Percentiles rank a stretch among this genome's conserved stretches.
phyloP scores from a whole-genome alignment of 2,113 vertebrate species.

The Brachypodius melanocephalos region DNA sequence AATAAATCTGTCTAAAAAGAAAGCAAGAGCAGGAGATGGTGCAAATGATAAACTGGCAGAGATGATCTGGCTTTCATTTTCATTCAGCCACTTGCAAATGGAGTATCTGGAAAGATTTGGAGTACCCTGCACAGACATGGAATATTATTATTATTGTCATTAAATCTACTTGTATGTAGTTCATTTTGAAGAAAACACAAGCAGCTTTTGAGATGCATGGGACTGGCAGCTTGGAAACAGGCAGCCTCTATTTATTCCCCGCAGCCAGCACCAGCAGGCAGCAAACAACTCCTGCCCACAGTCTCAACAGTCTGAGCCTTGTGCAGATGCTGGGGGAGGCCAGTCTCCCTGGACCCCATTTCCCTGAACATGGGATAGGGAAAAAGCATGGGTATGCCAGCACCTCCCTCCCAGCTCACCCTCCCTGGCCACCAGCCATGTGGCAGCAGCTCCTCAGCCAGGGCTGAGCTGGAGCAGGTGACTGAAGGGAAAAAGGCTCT shows the following conservation, averaged over 20 bases:
- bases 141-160: background rate
- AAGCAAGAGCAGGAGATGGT: background rate
- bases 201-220: background rate
- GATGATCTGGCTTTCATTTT: slow-evolving; percentile 10
- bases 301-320: background rate
- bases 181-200: slow-evolving; percentile 15
- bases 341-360: background rate
- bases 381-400: fast-evolving
- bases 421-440: background rate
- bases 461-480: slow-evolving; percentile 15
- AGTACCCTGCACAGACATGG: background rate
- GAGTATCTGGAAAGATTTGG: background rate
- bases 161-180: slow-evolving; percentile 1
- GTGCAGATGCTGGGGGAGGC: background rate
- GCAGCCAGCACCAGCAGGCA: background rate
- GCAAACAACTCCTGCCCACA: background rate
- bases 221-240: slow-evolving; percentile 16
- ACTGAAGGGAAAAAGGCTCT: background rate
- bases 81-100: background rate
- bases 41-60: background rate
- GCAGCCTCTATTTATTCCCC: background rate
- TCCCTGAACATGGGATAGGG: background rate
- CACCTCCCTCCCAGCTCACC: background rate
- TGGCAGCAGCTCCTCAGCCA: background rate
- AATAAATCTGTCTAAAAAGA: slow-evolving; percentile 11